Evolutionary conservation across 2,888 invertebrate genomes (phyloP).

Genomic region (Harpagoxenus sublaevis): DNA sequence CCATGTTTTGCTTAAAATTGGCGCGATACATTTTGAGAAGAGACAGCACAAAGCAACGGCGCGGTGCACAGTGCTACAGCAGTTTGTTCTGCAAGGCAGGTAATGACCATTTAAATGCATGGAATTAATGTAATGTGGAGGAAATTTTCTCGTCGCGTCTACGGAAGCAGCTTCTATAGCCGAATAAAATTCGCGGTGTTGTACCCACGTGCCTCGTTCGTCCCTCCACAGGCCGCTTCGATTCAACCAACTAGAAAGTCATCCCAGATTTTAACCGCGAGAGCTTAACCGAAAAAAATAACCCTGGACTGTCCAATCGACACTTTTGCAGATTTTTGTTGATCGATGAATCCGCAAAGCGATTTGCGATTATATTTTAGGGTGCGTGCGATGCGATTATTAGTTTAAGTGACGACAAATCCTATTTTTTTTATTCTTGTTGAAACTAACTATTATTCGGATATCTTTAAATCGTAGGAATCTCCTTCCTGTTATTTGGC

Average conservation of each 20-base stretch:
- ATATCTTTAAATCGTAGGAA: conserved; percentile 21
- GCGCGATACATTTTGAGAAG: not conserved
- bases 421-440: not conserved
- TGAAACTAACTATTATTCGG: not conserved
- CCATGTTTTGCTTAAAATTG: conserved; percentile 4
- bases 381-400: conserved; percentile 24
- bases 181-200: conserved; percentile 72
- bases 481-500: conserved; percentile 15
- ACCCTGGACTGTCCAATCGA: conserved; percentile 59
- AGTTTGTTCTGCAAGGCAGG: conserved; percentile 51
- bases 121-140: conserved; percentile 72
- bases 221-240: conserved; percentile 69
- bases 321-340: conserved; percentile 57
- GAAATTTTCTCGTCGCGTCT: conserved; percentile 50
- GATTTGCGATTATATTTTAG: conserved; percentile 40
- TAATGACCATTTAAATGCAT: conserved; percentile 81
- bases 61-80: not conserved
- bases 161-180: conserved; percentile 44
- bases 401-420: not conserved
- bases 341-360: conserved; percentile 49
- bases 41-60: not conserved
- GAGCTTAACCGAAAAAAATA: conserved; percentile 70
- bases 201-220: conserved; percentile 67
- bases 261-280: conserved; percentile 65
- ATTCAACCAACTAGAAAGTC: conserved; percentile 76